These are phyloP conservation scores for Hiodon tergisus DNA, from an alignment of 2,113 vertebrate genomes.

Conservation along the genomic window DNA sequence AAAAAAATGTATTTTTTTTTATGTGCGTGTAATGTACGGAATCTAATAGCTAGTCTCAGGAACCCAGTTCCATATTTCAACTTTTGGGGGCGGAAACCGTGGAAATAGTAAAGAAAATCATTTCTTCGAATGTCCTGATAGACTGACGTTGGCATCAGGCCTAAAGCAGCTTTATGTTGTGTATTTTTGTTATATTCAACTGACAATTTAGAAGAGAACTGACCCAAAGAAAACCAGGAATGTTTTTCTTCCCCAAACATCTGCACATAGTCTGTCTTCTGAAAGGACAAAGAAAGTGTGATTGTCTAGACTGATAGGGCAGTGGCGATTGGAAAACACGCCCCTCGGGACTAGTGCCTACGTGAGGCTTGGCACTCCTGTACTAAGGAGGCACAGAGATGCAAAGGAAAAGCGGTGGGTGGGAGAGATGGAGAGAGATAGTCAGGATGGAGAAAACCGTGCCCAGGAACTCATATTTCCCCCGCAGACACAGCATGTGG, in stretches of 20 bases:
- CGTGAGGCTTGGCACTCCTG: conserved; percentile 30
- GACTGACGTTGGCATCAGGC: background rate
- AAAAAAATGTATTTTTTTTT: too few species aligned
- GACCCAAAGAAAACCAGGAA: background rate
- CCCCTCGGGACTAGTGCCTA: conserved; percentile 34
- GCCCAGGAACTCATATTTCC: background rate
- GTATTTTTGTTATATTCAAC: background rate
- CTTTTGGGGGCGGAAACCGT: background rate
- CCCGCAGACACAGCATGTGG: too few species aligned
- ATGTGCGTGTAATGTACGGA: too few species aligned
- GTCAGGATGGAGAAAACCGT: background rate
- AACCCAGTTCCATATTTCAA: too few species aligned
- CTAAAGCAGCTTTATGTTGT: background rate
- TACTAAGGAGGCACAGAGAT: conserved; percentile 5
- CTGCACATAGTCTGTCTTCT: background rate
- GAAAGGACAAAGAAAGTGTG: conserved; percentile 5
- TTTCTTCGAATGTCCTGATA: background rate
- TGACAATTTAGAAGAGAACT: background rate
- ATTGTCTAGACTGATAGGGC: conserved; percentile 32
- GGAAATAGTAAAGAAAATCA: background rate
- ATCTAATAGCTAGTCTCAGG: too few species aligned
- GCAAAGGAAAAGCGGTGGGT: conserved; percentile 6
- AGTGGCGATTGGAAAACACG: conserved; percentile 10
- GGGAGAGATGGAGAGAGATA: background rate
- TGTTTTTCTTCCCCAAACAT: conserved; percentile 2